phyloP scores from a whole-genome alignment of 2,113 vertebrate genomes.

The Neolamprologus variostigma region DNA sequence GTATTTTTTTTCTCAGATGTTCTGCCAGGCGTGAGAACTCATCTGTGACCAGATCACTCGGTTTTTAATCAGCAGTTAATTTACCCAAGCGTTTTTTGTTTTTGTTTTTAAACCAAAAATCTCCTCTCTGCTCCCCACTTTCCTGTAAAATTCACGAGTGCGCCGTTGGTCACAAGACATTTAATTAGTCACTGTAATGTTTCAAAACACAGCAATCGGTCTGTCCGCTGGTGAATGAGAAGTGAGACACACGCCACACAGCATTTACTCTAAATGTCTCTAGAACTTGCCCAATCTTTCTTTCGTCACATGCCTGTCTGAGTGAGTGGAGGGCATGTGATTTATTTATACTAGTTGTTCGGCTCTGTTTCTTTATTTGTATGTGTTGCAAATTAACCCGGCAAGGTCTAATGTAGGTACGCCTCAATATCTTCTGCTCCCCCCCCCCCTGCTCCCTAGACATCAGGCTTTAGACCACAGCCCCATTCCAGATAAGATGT shows the following conservation, averaged over 20 bases:
- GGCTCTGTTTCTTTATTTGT: conserved; percentile 18
- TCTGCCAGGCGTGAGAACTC: background rate
- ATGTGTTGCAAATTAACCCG: conserved; percentile 22
- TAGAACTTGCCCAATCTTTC: conserved; percentile 14
- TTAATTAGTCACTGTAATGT: background rate
- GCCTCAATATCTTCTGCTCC: conserved; percentile 8
- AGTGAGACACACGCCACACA: conserved; percentile 1
- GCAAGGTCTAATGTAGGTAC: background rate
- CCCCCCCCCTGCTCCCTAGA: background rate
- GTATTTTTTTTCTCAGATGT: background rate
- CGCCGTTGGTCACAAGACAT: conserved; percentile 21
- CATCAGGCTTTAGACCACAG: background rate
- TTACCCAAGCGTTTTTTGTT: background rate
- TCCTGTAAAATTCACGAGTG: background rate
- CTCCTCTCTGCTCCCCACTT: background rate
- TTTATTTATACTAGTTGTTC: background rate
- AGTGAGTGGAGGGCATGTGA: background rate
- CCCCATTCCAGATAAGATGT: conserved; percentile 51
- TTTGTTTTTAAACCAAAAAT: background rate
- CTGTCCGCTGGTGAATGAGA: background rate
- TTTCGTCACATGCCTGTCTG: background rate
- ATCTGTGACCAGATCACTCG: background rate
- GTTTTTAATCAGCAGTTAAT: background rate
- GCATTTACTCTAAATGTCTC: background rate
- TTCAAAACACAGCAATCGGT: background rate